Conservation (phyloP, 2,797 vertebrate genomes). For the Hippopotamyrus pictus region DNA sequence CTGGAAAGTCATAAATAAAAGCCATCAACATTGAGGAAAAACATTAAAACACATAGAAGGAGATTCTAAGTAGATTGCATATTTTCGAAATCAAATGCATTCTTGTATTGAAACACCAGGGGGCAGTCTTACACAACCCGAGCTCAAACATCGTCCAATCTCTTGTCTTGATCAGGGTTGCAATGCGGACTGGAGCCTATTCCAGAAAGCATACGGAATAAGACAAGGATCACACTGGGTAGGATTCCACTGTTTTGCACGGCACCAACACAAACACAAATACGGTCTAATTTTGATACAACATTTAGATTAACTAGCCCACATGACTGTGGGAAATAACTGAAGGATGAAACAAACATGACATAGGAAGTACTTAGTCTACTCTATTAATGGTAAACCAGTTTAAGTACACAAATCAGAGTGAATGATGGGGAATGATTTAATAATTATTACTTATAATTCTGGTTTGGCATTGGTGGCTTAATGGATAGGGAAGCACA, state of each 20-base stretch:
- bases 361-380: neutral
- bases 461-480: too few relatives aligned
- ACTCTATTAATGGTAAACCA: neutral
- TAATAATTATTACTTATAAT: too few relatives aligned
- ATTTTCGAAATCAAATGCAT: neutral
- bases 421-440: too few relatives aligned
- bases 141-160: neutral
- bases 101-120: neutral
- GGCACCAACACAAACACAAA: neutral
- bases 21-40: neutral
- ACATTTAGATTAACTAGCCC: neutral
- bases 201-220: neutral
- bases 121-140: slow-evolving; percentile 11
- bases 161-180: neutral
- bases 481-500: too few relatives aligned
- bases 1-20: neutral
- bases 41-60: neutral
- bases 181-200: neutral
- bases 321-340: neutral
- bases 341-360: neutral
- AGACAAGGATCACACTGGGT: neutral
- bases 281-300: neutral
- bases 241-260: neutral
- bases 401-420: too few relatives aligned
- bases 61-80: neutral